Base-by-base conservation (phyloP, 2,797 vertebrate species). In the Takifugu ocellatus region DNA sequence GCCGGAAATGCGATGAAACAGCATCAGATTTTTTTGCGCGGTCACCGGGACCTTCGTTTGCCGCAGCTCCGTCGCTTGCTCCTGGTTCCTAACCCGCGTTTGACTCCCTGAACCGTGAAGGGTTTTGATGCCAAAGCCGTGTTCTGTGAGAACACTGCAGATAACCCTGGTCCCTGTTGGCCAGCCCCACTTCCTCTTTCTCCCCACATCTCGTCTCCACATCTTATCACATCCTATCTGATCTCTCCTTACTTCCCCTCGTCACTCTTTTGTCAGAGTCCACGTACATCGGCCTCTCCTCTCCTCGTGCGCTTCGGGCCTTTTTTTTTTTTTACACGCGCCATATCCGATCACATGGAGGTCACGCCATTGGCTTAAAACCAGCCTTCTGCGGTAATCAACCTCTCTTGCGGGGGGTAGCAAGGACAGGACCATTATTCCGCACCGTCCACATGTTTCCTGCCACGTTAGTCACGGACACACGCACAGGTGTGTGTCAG, bases 171-270 rank as follows among this genome's bases (percentile, higher is more conserved):
- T 76, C 66, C 68, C 74, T 26, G 51, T 54, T 70, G 60, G 51
- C 77, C 61, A 64, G 56, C 54, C 49, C 66, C 59, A 60, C 17
- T 72, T 78, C 61, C 61, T 68, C 51, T 68, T 75, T 60, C 55
- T 50, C 61, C 53, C 59, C 31, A 25, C 59, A 56, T 75, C 62
- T 67, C 51, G 45, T 25, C 44, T 62, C 11, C 67, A 25, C 44
- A 55, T 57, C 61, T 68, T 66, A 68, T 76, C 64, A 63, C 62
- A 59, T 63, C 59, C 65, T 16, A 59, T 80, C 58, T 43, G 55
- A 39, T 25, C 12, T 11, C 49, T 55, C 39, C 27, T 56, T 60
- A 50, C 21, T 58, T 59, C 51, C 12, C 33, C 33, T 31, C 51
- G 53, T 26, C 47, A 59, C 53, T 36, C 66, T 76, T 72, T 81